phyloP scores from a whole-genome alignment of 2,797 vertebrate species.

The Cheirogaleus major region DNA sequence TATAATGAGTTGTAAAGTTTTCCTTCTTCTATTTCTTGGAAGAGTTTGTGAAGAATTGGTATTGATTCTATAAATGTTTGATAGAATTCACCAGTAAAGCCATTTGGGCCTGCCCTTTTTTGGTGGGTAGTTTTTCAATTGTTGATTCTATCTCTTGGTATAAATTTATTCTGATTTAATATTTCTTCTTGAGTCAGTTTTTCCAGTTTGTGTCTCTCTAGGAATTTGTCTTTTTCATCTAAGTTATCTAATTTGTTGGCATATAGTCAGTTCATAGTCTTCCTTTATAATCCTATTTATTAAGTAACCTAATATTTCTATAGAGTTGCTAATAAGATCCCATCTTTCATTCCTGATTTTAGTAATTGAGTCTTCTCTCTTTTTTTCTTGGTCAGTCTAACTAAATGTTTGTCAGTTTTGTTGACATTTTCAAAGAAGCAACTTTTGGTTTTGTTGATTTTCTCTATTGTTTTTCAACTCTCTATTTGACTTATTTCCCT shows the following conservation, averaged over 20 bases:
- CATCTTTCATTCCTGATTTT: background rate
- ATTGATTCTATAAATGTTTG: constrained; percentile 12
- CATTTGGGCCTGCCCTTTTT: background rate
- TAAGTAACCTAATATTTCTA: background rate
- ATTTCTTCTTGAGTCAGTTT: background rate
- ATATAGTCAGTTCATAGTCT: background rate
- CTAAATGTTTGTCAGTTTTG: background rate
- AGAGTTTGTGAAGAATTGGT: background rate
- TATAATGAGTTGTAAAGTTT: background rate
- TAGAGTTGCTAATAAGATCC: background rate
- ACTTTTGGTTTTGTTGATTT: background rate
- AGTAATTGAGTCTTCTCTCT: background rate
- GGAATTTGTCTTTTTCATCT: background rate
- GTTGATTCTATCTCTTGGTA: background rate
- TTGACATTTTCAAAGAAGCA: background rate
- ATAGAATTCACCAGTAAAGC: background rate
- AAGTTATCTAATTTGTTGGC: background rate
- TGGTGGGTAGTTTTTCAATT: background rate
- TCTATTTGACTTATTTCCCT: background rate
- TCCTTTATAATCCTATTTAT: background rate
- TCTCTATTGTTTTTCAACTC: background rate
- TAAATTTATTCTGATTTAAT: background rate
- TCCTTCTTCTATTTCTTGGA: background rate
- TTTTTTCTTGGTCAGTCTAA: background rate
- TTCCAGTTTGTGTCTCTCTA: background rate